Conservation (phyloP, 2,888 invertebrate species). For the Synergus gifuensis region DNA sequence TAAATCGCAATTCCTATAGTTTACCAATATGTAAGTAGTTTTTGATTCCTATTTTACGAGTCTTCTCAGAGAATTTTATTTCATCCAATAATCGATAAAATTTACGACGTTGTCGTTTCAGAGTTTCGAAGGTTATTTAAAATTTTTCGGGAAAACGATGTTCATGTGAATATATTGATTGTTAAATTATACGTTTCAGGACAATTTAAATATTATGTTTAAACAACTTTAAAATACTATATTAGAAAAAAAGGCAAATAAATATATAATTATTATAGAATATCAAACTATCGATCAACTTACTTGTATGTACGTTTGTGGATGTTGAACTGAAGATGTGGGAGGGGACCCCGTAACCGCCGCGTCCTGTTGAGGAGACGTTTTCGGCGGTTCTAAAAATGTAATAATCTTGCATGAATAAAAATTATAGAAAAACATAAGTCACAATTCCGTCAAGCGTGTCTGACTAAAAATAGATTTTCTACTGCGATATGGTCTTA, state of each 20-base stretch:
- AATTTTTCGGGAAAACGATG: not conserved
- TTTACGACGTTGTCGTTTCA: not conserved
- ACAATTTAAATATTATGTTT: not conserved
- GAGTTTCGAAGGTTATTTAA: not conserved
- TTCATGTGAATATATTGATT: not conserved
- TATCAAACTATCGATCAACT: conserved; percentile 36
- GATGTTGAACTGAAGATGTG: conserved; percentile 73
- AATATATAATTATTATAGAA: too few species aligned
- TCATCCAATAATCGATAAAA: not conserved
- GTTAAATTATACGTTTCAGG: too few species aligned
- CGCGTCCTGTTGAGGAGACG: conserved; percentile 88
- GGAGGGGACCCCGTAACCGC: conserved; percentile 78
- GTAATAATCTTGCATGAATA: conserved; percentile 6
- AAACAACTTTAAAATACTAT: not conserved
- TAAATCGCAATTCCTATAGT: not conserved
- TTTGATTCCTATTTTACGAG: not conserved
- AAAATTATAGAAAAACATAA: not conserved
- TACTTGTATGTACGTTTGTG: conserved; percentile 75
- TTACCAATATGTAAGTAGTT: not conserved
- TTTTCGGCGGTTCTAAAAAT: conserved; percentile 86
- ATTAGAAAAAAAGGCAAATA: not conserved
- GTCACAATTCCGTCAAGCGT: not conserved
- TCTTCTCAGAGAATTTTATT: not conserved
- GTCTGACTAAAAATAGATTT: too few species aligned
- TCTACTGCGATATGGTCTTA: too few species aligned